Evolutionary conservation across 2,797 vertebrate species (phyloP), one percentile per base, ranked within the genome.

Genomic region (Chanos chanos): DNA sequence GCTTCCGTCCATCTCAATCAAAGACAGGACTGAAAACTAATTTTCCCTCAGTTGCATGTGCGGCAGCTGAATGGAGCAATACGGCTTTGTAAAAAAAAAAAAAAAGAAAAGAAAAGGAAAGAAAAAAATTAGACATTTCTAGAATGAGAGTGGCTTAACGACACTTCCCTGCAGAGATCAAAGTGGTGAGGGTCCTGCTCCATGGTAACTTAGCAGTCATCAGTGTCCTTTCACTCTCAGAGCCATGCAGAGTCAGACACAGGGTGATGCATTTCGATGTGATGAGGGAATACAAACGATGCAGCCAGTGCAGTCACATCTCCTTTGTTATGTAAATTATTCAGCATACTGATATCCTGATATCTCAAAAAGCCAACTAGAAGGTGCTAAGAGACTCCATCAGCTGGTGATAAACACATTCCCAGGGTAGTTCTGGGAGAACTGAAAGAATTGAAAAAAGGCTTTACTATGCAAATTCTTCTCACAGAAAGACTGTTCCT

Each of bases 251-350:
- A 31, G 27, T 5, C 2, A 6, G n/a, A 28, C 44, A 5, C 19
- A 13, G 21, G 22, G 13, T 2, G 3, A 18, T 25, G 48, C 22
- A 78, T 80, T 59, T 81, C 73, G 79, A 77, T 74, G 69, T 73
- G 50, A 53, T 59, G 60, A 25, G 36, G 21, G 55, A 68, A 66
- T 19, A 44, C 22, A 57, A 77, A 77, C 77, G 73, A 80, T 64
- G 55, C 68, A 31, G 54, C 58, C 68, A 63, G 60, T 63, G 57
- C 62, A 22, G 53, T 34, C 36, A 21, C 9, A 6, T 22, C 51
- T 54, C 30, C 31, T 76, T 73, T 72, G 54, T 49, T 55, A 77
- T 78, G 78, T 70, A 76, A 64, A 81, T 73, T 40, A 37, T 33
- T 25, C 37, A 0, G 7, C 22, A 48, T 16, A 55, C 10, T 15